These are phyloP conservation scores for Cetoscarus ocellatus DNA, from an alignment of 2,797 vertebrate species.

Conservation along the genomic window DNA sequence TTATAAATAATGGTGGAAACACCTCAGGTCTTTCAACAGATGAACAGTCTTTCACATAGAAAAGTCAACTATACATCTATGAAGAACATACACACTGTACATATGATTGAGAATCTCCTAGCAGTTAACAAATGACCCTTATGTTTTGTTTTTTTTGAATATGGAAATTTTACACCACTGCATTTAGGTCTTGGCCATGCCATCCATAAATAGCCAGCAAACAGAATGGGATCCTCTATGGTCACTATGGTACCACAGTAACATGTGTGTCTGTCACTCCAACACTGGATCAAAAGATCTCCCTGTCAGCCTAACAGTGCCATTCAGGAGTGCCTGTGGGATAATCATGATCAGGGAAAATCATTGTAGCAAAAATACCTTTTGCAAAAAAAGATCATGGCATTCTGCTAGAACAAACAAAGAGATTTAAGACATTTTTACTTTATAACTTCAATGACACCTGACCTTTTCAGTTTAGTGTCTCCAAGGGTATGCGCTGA, in stretches of 20 bases:
- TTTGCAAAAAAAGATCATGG: conserved; percentile 1
- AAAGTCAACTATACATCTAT: neutral
- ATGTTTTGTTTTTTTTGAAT: conserved; percentile 20
- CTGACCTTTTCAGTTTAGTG: conserved; percentile 39
- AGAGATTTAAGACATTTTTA: neutral
- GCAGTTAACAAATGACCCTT: conserved; percentile 20
- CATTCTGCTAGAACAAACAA: conserved; percentile 12
- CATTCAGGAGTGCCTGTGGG: neutral
- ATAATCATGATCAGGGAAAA: conserved; percentile 6
- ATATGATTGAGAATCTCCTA: conserved; percentile 4
- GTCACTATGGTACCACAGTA: conserved; percentile 44
- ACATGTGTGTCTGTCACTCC: conserved; percentile 80
- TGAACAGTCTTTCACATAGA: neutral
- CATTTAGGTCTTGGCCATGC: conserved; percentile 37
- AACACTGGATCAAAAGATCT: conserved; percentile 20
- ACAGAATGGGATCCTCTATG: conserved; percentile 42
- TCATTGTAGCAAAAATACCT: neutral
- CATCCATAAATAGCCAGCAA: conserved; percentile 69
- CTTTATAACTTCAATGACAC: conserved; percentile 29
- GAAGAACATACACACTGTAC: neutral
- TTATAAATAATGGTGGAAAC: neutral
- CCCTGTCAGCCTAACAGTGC: conserved; percentile 10
- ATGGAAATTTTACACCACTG: conserved; percentile 45
- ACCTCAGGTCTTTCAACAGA: neutral
- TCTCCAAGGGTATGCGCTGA: conserved; percentile 54